Conservation (phyloP, 2,113 vertebrate species). For the Ammodytes marinus region DNA sequence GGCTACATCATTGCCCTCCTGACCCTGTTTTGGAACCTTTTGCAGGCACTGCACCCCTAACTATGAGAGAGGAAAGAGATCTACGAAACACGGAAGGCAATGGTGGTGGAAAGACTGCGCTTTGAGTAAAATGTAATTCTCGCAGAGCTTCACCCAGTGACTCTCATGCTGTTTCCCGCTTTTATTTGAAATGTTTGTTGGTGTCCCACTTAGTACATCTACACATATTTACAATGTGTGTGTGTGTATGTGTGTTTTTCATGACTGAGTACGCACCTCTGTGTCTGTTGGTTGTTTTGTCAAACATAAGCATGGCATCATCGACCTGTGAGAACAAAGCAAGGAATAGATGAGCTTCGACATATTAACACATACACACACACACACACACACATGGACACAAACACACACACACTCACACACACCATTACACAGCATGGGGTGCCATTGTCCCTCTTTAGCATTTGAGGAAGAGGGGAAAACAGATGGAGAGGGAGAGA, state of each 20-base stretch:
- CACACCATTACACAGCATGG: conserved; percentile 82
- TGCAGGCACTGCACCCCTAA: too few relatives aligned
- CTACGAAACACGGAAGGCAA: too few relatives aligned
- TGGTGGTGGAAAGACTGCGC: too few relatives aligned
- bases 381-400: conserved; percentile 41
- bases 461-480: conserved; percentile 69
- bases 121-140: too few relatives aligned
- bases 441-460: conserved; percentile 81
- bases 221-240: conserved; percentile 36
- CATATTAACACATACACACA: conserved; percentile 47
- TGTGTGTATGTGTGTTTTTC: conserved; percentile 13
- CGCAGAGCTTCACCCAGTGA: conserved; percentile 17
- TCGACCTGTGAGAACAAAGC: conserved; percentile 89
- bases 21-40: too few relatives aligned
- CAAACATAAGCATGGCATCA: conserved; percentile 98
- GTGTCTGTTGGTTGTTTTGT: conserved; percentile 98
- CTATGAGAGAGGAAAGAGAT: conserved; percentile 52
- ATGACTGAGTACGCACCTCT: conserved; percentile 85
- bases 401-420: conserved; percentile 53
- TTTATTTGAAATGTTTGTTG: conserved; percentile 25
- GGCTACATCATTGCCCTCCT: too few relatives aligned
- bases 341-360: conserved; percentile 72
- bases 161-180: conserved; percentile 33
- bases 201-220: conserved; percentile 11
- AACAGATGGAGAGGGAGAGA: conserved; percentile 76